A percentile compares a stretch with the other conserved stretches of the same genome.
phyloP scores from a whole-genome alignment of 2,888 invertebrate genomes.

The Phyto melanocephala region DNA sequence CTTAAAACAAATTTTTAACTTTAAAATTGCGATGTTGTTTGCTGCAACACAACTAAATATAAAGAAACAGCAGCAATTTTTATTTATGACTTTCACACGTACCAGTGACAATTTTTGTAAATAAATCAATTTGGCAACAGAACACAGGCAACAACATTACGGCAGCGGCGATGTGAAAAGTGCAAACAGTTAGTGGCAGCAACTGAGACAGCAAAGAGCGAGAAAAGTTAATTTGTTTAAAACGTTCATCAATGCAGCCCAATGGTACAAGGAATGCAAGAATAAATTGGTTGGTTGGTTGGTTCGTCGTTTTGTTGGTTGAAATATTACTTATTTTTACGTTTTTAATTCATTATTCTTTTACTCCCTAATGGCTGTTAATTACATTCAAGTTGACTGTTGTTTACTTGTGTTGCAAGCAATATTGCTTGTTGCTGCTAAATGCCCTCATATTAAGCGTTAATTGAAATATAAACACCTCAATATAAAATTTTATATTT shows the following conservation, averaged over 20 bases:
- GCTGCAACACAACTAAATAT: neutral
- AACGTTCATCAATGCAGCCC: slow-evolving; percentile 13
- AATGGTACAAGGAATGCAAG: neutral
- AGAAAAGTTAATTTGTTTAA: slow-evolving; percentile 60
- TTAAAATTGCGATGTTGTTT: slow-evolving; percentile 31
- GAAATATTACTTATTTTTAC: slow-evolving; percentile 30
- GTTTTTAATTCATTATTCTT: slow-evolving; percentile 53
- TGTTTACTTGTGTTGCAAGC: slow-evolving; percentile 21
- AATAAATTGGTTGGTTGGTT: neutral
- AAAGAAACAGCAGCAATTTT: slow-evolving; percentile 42
- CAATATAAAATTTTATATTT: slow-evolving; percentile 41
- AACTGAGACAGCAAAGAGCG: slow-evolving; percentile 9
- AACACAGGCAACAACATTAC: neutral
- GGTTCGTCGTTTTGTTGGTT: too few species aligned
- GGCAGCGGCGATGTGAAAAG: neutral
- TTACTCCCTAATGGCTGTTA: slow-evolving; percentile 57
- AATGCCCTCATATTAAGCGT: slow-evolving; percentile 60
- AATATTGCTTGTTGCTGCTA: slow-evolving; percentile 23
- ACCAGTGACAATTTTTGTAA: slow-evolving; percentile 59
- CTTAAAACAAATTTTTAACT: neutral
- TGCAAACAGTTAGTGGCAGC: neutral
- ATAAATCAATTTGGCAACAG: slow-evolving; percentile 62
- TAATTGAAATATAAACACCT: slow-evolving; percentile 65
- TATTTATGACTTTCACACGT: slow-evolving; percentile 65
- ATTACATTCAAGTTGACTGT: slow-evolving; percentile 39